Evolutionary conservation across 2,888 invertebrate species (phyloP).

Genomic region (Sycophila texana): DNA sequence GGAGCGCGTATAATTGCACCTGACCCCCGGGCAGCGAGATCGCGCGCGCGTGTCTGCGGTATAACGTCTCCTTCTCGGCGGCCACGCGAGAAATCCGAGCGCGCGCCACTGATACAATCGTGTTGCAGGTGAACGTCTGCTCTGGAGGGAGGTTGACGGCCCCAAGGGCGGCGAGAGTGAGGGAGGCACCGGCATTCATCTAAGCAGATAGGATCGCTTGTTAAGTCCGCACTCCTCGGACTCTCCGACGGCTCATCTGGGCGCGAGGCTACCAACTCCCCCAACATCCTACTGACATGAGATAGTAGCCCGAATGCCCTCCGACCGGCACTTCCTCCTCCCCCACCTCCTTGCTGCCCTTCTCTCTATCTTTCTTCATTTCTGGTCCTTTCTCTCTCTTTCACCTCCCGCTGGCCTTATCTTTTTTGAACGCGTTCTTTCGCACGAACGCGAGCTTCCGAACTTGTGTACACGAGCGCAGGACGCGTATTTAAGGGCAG

Average conservation of each 20-base stretch:
- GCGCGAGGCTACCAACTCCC: constrained; percentile 58
- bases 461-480: too few species aligned
- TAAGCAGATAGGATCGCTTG: constrained; percentile 74
- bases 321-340: constrained; percentile 54
- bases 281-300: constrained; percentile 69
- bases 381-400: constrained; percentile 8
- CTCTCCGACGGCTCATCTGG: constrained; percentile 58
- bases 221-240: constrained; percentile 68
- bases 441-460: constrained; percentile 23
- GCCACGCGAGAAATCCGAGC: constrained; percentile 25
- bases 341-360: constrained; percentile 1
- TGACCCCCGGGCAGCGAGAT: background rate
- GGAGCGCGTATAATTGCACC: background rate
- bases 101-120: constrained; percentile 44
- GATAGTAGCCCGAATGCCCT: constrained; percentile 63
- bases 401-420: constrained; percentile 10
- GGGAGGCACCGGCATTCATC: constrained; percentile 69
- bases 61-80: constrained; percentile 38
- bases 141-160: background rate
- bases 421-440: constrained; percentile 47
- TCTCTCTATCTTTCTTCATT: background rate
- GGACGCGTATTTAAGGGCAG: background rate
- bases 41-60: background rate
- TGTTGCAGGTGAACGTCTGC: constrained; percentile 10
- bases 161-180: constrained; percentile 60